phyloP scores from a whole-genome alignment of 2,113 vertebrate species.

The Elgaria multicarinata region DNA sequence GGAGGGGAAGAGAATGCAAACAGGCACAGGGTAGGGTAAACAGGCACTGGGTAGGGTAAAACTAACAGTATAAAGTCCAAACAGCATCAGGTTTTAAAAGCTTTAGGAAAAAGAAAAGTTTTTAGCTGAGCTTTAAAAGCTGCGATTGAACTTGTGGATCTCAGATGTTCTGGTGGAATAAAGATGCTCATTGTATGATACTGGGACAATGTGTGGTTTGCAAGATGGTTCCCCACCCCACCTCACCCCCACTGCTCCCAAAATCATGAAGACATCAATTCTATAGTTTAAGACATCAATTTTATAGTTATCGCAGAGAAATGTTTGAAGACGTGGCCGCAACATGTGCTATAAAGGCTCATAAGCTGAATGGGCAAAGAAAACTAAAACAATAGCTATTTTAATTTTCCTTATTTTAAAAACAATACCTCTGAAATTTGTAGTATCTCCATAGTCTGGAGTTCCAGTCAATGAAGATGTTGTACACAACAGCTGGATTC shows the following conservation, averaged over 20 bases:
- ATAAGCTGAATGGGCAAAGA: not conserved
- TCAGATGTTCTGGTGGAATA: too few relatives aligned
- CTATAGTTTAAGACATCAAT: not conserved
- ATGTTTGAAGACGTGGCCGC: not conserved
- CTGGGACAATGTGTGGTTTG: not conserved
- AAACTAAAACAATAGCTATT: not conserved
- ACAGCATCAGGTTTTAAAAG: too few relatives aligned
- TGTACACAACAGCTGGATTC: not conserved
- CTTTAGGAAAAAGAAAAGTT: too few relatives aligned
- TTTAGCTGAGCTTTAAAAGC: too few relatives aligned
- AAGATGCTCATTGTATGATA: not conserved
- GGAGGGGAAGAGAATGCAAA: too few relatives aligned
- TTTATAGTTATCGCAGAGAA: not conserved
- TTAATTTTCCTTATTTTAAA: conserved; percentile 3
- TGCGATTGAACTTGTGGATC: too few relatives aligned
- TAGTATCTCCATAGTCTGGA: too few relatives aligned
- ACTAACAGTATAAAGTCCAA: too few relatives aligned
- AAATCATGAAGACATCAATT: not conserved
- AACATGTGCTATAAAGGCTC: not conserved
- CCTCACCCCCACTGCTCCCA: too few relatives aligned
- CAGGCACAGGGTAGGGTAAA: too few relatives aligned
- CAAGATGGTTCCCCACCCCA: not conserved
- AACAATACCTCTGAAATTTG: not conserved
- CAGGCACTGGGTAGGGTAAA: too few relatives aligned
- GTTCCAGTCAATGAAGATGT: not conserved